A percentile compares a stretch with the other conserved stretches of the same genome.
Conservation (phyloP, 2,113 vertebrate species). For the Pelvicachromis taeniatus region DNA sequence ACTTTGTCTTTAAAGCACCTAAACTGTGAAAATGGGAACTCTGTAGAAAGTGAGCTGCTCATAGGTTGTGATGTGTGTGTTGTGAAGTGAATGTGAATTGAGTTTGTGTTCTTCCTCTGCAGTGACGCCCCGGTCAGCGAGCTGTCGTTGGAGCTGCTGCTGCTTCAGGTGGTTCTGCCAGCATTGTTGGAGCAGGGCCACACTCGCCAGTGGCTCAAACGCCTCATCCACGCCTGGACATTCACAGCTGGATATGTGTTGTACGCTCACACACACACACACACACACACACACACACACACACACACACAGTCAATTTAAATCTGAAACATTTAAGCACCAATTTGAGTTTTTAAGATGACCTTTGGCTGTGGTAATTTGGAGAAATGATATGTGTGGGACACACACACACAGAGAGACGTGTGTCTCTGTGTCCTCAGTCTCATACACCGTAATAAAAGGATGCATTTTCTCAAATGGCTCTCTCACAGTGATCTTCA, state of each 20-base stretch:
- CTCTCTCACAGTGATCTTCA: conserved; percentile 84
- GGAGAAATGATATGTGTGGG: not conserved
- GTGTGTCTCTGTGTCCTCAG: not conserved
- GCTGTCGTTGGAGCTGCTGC: conserved; percentile 89
- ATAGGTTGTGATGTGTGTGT: not conserved
- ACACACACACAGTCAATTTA: not conserved
- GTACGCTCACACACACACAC: conserved; percentile 70
- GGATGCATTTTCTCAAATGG: not conserved
- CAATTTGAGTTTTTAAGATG: not conserved
- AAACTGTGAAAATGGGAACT: not conserved
- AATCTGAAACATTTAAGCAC: not conserved
- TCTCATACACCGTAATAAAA: not conserved
- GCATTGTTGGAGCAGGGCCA: conserved; percentile 94
- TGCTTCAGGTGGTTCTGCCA: conserved; percentile 94
- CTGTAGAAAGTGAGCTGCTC: not conserved
- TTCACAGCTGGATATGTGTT: conserved; percentile 88
- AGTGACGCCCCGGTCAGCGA: conserved; percentile 96
- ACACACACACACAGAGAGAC: not conserved
- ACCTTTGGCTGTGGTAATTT: not conserved
- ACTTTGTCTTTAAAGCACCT: not conserved
- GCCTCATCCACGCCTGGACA: conserved; percentile 92
- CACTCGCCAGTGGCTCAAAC: conserved; percentile 95
- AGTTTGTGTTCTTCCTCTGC: conserved; percentile 4
- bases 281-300: not conserved
- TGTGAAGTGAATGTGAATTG: not conserved